These are phyloP conservation scores for Galemys pyrenaicus DNA, from an alignment of 2,113 vertebrate species.

Conservation along the genomic window DNA sequence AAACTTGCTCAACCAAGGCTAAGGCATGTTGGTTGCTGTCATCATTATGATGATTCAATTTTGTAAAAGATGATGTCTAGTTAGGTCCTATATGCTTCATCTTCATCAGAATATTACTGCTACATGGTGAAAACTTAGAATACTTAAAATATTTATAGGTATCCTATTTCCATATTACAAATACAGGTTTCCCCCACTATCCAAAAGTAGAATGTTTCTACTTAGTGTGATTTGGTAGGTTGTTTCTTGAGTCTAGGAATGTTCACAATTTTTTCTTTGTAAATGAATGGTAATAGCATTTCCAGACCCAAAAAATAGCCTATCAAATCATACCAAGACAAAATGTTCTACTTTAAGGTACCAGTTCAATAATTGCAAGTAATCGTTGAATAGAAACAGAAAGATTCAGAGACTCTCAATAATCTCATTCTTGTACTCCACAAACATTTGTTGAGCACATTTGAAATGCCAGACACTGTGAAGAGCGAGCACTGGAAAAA, in stretches of 20 bases:
- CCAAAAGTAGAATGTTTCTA: neutral
- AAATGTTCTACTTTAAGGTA: neutral
- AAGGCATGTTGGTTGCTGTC: neutral
- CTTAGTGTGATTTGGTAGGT: neutral
- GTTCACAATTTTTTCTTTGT: neutral
- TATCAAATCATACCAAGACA: neutral
- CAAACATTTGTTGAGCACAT: neutral
- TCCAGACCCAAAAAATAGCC: neutral
- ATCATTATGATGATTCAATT: neutral
- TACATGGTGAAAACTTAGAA: neutral
- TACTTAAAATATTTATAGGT: neutral
- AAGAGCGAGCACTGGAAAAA: neutral
- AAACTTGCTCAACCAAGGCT: neutral
- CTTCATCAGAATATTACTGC: constrained; percentile 14
- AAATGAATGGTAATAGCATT: neutral
- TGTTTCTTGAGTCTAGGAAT: no score
- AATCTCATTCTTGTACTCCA: neutral
- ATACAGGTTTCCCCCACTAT: neutral
- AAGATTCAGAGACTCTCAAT: neutral
- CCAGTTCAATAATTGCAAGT: neutral
- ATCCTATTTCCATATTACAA: neutral
- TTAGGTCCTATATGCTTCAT: neutral
- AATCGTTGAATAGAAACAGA: neutral
- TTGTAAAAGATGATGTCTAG: neutral
- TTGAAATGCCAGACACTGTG: neutral